phyloP scores from a whole-genome alignment of 2,888 invertebrate genomes.

The Augochlorella aurata region DNA sequence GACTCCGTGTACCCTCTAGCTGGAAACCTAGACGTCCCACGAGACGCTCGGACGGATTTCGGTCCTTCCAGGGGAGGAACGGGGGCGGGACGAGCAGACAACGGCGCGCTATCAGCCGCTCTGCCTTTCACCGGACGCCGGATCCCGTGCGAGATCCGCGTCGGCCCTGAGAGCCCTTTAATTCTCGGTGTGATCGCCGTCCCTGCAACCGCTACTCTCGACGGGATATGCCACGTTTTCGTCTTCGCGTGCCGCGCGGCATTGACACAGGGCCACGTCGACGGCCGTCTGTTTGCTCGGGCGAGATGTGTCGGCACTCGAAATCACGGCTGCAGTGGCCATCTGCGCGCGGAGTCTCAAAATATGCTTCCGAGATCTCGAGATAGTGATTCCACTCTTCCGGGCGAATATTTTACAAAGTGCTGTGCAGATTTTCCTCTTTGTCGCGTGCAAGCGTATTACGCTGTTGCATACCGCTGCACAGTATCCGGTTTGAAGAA shows the following conservation, averaged over 20 bases:
- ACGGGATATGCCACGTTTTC: not conserved
- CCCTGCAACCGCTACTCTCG: not conserved
- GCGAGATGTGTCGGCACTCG: not conserved
- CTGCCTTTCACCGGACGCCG: constrained; percentile 6
- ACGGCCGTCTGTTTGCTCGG: not conserved
- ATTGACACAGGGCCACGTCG: not conserved
- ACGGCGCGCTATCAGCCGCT: constrained; percentile 11
- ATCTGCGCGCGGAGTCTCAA: too few relatives aligned
- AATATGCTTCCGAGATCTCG: too few relatives aligned
- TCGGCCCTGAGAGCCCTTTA: constrained; percentile 15
- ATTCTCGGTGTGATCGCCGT: constrained; percentile 2
- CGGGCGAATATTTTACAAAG: too few relatives aligned
- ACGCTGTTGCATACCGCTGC: too few relatives aligned
- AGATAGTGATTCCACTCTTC: too few relatives aligned
- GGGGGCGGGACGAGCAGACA: not conserved
- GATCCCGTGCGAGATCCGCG: not conserved
- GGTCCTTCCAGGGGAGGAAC: not conserved
- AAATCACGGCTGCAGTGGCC: too few relatives aligned
- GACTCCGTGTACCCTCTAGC: constrained; percentile 17
- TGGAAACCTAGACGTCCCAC: constrained; percentile 38
- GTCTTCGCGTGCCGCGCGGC: not conserved
- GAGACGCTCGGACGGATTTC: constrained; percentile 35
- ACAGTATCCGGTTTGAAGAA: too few relatives aligned
- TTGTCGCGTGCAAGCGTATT: too few relatives aligned
- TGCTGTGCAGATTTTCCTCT: too few relatives aligned